A percentile compares a stretch with the other conserved stretches of the same genome.
These are phyloP conservation scores for Porites lutea DNA, from an alignment of 64 coral and sea anemone genomes.

Conservation along the genomic window DNA sequence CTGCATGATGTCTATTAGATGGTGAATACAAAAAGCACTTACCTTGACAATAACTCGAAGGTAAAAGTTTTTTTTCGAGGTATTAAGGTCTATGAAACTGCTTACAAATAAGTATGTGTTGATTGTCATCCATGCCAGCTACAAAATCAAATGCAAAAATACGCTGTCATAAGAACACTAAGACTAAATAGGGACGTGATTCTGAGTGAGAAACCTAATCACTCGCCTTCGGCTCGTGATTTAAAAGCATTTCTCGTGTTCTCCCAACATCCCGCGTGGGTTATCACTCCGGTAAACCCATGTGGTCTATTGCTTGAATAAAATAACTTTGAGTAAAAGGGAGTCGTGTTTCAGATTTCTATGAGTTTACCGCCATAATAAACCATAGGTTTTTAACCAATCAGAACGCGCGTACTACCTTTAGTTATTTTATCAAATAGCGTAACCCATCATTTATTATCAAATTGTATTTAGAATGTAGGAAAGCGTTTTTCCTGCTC, in stretches of 20 bases:
- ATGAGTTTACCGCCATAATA: no score
- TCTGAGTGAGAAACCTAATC: not conserved
- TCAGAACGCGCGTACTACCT: no score
- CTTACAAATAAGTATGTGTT: constrained; percentile 78
- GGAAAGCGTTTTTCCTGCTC: no score
- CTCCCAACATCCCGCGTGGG: no score
- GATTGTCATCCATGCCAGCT: constrained; percentile 88
- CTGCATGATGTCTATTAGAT: no score
- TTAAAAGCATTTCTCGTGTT: no score
- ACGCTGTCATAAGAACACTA: not conserved
- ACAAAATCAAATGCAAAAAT: not conserved
- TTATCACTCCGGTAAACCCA: no score
- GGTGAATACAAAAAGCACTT: not conserved
- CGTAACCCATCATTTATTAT: not conserved
- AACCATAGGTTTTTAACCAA: no score
- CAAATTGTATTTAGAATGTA: no score
- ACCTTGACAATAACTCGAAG: constrained; percentile 81
- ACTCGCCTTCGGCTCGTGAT: no score
- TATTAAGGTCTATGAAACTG: constrained; percentile 67
- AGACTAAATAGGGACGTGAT: not conserved
- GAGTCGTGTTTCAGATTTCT: not conserved
- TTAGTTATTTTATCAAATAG: no score
- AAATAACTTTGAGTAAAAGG: not conserved
- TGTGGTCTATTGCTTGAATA: no score
- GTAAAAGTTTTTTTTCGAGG: constrained; percentile 69